phyloP scores from a whole-genome alignment of 2,888 invertebrate genomes.

The Chironomus tentans region DNA sequence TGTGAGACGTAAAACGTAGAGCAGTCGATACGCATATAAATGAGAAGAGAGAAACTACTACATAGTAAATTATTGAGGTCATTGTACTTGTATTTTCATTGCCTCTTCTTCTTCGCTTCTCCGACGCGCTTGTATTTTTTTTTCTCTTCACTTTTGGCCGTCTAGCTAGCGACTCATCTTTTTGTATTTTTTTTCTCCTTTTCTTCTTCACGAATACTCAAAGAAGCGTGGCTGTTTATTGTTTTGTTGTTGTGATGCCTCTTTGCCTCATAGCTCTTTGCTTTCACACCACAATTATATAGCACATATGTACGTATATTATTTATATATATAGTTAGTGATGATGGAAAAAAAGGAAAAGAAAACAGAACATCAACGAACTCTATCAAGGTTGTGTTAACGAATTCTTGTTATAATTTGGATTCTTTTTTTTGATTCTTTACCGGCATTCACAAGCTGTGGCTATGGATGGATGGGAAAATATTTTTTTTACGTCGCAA shows the following conservation, averaged over 20 bases:
- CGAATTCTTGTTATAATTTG: background rate
- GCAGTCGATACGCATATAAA: background rate
- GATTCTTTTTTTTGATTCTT: background rate
- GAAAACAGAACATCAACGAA: conserved; percentile 17
- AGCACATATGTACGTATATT: background rate
- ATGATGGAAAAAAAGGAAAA: background rate
- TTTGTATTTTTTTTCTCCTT: background rate
- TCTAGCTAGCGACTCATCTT: conserved; percentile 10
- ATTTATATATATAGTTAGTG: background rate
- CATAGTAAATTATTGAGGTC: conserved; percentile 12
- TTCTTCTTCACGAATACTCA: background rate
- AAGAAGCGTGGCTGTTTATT: conserved; percentile 11
- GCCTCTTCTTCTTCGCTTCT: background rate
- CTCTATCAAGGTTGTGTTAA: conserved; percentile 21
- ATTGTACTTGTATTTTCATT: conserved; percentile 12
- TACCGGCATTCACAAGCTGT: background rate
- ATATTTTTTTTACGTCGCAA: background rate
- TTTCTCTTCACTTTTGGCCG: background rate
- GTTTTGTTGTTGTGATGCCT: background rate
- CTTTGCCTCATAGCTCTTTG: too few relatives aligned
- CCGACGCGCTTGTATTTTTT: background rate
- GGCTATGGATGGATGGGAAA: background rate
- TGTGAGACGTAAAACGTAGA: background rate
- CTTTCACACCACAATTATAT: conserved; percentile 4
- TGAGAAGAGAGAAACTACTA: background rate